Percentiles rank a stretch among this genome's conserved stretches.
Evolutionary conservation across 2,113 vertebrate genomes (phyloP).

Genomic region (Tamias sibiricus): DNA sequence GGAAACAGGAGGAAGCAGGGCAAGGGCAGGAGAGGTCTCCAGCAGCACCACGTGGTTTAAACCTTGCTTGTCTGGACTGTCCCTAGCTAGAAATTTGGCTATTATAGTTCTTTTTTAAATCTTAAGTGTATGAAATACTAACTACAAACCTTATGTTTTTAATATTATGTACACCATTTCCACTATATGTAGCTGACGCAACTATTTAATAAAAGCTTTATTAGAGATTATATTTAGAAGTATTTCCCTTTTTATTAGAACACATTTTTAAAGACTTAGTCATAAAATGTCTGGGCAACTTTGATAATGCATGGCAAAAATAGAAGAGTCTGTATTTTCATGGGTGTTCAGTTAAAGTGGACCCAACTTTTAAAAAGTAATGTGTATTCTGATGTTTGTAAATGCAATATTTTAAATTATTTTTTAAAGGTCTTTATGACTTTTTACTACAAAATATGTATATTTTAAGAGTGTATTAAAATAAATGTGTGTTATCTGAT

Average conservation of each 20-base stretch:
- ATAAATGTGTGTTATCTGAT: constrained; percentile 13
- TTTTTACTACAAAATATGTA: neutral
- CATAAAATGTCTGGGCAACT: constrained; percentile 16
- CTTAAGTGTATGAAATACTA: neutral
- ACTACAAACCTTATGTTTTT: neutral
- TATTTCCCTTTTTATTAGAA: constrained; percentile 26
- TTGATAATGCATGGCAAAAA: constrained; percentile 34
- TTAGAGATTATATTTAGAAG: neutral
- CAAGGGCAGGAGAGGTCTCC: neutral
- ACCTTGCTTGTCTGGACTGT: neutral
- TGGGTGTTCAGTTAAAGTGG: constrained; percentile 17
- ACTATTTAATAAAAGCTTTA: neutral
- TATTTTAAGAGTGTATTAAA: constrained; percentile 4
- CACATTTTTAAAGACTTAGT: constrained; percentile 18
- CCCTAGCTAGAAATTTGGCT: neutral
- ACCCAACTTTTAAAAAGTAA: neutral
- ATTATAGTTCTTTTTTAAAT: neutral
- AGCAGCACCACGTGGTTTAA: neutral
- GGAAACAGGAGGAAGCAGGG: neutral
- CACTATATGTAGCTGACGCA: neutral
- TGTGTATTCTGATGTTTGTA: constrained; percentile 12
- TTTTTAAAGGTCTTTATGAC: neutral
- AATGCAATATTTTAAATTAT: neutral
- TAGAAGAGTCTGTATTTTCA: constrained; percentile 32
- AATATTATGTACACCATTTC: neutral